Evolutionary conservation across 2,888 invertebrate genomes (phyloP), one percentile per base, ranked within the genome.

Genomic region (Rhingia rostrata): DNA sequence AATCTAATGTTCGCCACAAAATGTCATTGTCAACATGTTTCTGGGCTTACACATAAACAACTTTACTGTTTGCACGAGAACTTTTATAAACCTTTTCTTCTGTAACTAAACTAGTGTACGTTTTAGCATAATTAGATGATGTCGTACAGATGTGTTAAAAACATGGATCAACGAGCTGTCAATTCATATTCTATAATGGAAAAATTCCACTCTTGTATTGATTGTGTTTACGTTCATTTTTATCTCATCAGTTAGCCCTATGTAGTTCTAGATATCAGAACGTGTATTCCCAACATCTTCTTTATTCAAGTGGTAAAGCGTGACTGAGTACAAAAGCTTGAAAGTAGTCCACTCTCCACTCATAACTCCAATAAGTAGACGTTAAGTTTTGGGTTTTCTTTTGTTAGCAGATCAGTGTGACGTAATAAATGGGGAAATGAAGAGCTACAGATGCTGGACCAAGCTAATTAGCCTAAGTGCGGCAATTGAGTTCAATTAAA

Each of bases 401-500:
- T 41, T 12, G 32, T 43, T n/a, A 43, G n/a, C 41, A 12, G 43
- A 60, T 7, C 12, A 14, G 32, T 43, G n/a, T 32, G 43, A 10
- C 32, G 43, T 43, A 33, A 12, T 5, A 60, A 43, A 12, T 33
- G 9, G 47, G 43, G 60, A 60, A 60, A 33, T 22, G 9, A 4
- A 7, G 43, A 22, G 22, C 22, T 22, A 22, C 1, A 22, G 2
- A 22, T 49, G n/a, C 49, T 22, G 37, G 35, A 49, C 30, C 4
- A 49, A 64, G 54, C 12, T 33, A 12, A 41, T 66, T 53, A 49
- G 10, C 22, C 22, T 49, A 54, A 41, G 47, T 35, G 58, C 12
- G 35, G 10, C 56, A 51, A 66, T 58, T 51, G 64, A 75, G 41
- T 43, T 75, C 74, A 66, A 75, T 66, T 58, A 51, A 43, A 41